A percentile compares a stretch with the other conserved stretches of the same genome.
phyloP scores from a whole-genome alignment of 2,797 vertebrate species.

The Cynodonichthys magdalenae region DNA sequence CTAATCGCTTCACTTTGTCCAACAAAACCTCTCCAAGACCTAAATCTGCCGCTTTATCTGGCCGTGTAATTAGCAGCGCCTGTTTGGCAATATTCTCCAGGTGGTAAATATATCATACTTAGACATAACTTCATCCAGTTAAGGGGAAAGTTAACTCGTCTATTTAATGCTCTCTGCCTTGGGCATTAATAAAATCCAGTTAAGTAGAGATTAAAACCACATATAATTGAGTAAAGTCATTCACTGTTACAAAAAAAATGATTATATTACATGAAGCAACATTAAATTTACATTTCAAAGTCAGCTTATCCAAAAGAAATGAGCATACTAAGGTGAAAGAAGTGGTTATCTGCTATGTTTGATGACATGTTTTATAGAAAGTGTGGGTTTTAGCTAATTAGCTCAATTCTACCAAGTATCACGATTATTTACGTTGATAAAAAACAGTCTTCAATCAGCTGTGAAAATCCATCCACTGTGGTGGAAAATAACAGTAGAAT shows the following conservation, averaged over 20 bases:
- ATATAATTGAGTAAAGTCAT: constrained; percentile 20
- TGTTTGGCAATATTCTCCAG: constrained; percentile 44
- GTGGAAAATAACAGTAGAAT: background rate
- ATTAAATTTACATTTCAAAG: constrained; percentile 8
- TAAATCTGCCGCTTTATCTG: constrained; percentile 59
- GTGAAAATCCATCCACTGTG: background rate
- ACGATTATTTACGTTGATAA: constrained; percentile 1
- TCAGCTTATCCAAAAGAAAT: background rate
- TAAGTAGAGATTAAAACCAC: constrained; percentile 48
- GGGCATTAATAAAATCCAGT: constrained; percentile 39
- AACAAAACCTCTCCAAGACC: constrained; percentile 48
- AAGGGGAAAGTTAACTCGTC: constrained; percentile 42
- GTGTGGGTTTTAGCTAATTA: constrained; percentile 1
- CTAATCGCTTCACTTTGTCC: constrained; percentile 66
- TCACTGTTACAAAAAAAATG: constrained; percentile 2
- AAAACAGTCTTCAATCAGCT: constrained; percentile 4
- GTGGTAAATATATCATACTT: constrained; percentile 61
- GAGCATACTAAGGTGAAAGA: background rate
- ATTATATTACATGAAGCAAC: constrained; percentile 23
- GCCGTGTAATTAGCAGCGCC: constrained; percentile 48
- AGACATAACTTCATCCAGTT: constrained; percentile 55
- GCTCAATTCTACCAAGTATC: background rate
- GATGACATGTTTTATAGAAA: constrained; percentile 3
- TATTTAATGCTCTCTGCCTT: constrained; percentile 28
- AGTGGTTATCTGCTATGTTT: constrained; percentile 5